These are phyloP conservation scores for Sclerodermus sp. DNA, from an alignment of 2,888 invertebrate species.

Conservation along the genomic window DNA sequence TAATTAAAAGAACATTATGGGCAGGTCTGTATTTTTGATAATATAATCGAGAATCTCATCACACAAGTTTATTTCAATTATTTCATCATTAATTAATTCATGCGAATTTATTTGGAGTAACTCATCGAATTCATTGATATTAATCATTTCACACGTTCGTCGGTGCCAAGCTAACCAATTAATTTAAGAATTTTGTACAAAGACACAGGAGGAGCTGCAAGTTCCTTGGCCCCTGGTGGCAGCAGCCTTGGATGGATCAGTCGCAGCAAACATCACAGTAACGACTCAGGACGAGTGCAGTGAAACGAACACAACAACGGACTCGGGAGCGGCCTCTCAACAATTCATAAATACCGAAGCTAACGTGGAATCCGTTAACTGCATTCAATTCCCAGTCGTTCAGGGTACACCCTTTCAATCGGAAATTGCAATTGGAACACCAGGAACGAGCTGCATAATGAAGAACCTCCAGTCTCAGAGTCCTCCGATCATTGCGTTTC, in stretches of 20 bases:
- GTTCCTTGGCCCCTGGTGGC: constrained; percentile 61
- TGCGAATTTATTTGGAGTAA: too few relatives aligned
- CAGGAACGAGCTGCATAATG: constrained; percentile 46
- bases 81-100: too few relatives aligned
- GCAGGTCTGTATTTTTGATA: too few relatives aligned
- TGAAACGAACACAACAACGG: constrained; percentile 43
- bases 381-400: constrained; percentile 47
- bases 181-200: constrained; percentile 12
- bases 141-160: neutral
- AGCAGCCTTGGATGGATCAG: constrained; percentile 58
- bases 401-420: constrained; percentile 43
- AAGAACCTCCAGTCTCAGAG: constrained; percentile 49
- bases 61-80: too few relatives aligned
- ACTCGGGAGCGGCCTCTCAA: constrained; percentile 35
- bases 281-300: constrained; percentile 48
- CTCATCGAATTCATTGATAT: neutral
- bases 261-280: constrained; percentile 49
- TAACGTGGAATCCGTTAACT: constrained; percentile 40
- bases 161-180: constrained; percentile 1
- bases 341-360: constrained; percentile 33
- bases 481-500: constrained; percentile 50
- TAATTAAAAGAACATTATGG: too few relatives aligned
- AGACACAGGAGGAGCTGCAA: constrained; percentile 64
- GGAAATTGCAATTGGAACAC: constrained; percentile 38
- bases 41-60: too few relatives aligned